Conservation (phyloP, 2,113 vertebrate species). For the Lampris megalopsis region DNA sequence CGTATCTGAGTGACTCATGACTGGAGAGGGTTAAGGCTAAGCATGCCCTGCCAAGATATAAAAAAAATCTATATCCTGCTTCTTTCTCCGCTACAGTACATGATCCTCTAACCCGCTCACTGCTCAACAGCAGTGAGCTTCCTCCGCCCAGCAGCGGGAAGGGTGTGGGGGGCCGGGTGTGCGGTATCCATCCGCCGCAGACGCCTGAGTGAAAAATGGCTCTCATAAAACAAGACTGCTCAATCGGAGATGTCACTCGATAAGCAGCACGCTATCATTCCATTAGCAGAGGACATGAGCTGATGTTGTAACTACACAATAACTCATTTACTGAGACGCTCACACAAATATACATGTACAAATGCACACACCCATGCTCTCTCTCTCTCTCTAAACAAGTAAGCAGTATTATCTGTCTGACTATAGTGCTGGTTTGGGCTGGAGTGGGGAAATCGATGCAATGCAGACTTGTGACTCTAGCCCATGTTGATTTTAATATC, state of each 20-base stretch:
- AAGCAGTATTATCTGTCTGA: constrained; percentile 6
- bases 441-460: too few relatives aligned
- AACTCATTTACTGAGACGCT: constrained; percentile 47
- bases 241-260: constrained; percentile 43
- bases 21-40: constrained; percentile 22
- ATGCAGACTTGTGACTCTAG: too few relatives aligned
- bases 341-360: background rate
- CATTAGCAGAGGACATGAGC: constrained; percentile 53
- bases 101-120: constrained; percentile 3
- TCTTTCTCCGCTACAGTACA: background rate
- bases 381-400: background rate
- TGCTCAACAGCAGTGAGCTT: constrained; percentile 13
- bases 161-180: constrained; percentile 18
- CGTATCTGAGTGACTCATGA: background rate
- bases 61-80: constrained; percentile 19
- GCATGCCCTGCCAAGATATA: constrained; percentile 32
- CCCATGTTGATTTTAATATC: too few relatives aligned
- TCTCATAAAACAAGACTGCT: constrained; percentile 53
- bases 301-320: constrained; percentile 66
- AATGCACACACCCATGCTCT: background rate
- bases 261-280: constrained; percentile 37
- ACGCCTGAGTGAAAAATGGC: constrained; percentile 55
- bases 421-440: too few relatives aligned
- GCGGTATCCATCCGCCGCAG: constrained; percentile 23
- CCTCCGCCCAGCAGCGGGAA: constrained; percentile 32